A percentile compares a stretch with the other conserved stretches of the same genome.
phyloP scores from a whole-genome alignment of 2,797 vertebrate species.

The Anguilla megastoma region DNA sequence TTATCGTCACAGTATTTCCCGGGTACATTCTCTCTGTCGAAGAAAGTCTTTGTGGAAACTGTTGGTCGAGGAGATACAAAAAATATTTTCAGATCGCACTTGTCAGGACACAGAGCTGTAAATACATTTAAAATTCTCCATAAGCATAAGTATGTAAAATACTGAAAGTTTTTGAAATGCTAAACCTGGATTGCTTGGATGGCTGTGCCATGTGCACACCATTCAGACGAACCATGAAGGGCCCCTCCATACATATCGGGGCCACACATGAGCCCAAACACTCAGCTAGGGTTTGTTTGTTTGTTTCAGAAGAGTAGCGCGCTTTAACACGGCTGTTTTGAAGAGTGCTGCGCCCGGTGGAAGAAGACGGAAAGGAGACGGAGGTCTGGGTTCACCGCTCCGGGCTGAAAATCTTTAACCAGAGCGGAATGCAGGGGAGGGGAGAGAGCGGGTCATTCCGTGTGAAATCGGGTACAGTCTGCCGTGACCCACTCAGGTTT shows the following conservation, averaged over 20 bases:
- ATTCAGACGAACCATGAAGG: not conserved
- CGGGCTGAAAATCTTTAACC: conserved; percentile 37
- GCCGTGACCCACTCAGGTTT: not conserved
- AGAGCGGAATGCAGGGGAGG: conserved; percentile 24
- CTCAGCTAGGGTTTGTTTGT: not conserved
- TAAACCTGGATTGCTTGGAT: not conserved
- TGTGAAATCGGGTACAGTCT: not conserved
- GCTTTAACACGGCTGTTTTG: not conserved
- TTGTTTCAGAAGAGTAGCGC: not conserved
- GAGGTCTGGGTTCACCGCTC: not conserved
- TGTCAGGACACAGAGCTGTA: not conserved
- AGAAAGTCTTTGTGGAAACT: not conserved
- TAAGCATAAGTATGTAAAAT: no score
- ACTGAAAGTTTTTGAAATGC: not conserved
- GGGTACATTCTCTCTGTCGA: not conserved
- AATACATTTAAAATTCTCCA: not conserved
- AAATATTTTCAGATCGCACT: not conserved
- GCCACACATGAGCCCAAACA: not conserved
- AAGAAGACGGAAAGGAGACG: not conserved
- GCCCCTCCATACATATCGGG: not conserved
- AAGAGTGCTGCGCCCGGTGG: not conserved
- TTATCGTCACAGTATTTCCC: not conserved
- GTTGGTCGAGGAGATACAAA: not conserved
- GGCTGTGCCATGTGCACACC: not conserved
- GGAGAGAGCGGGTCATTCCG: not conserved